Conservation (phyloP, 2,888 invertebrate genomes). For the Lumbricus terrestris region DNA sequence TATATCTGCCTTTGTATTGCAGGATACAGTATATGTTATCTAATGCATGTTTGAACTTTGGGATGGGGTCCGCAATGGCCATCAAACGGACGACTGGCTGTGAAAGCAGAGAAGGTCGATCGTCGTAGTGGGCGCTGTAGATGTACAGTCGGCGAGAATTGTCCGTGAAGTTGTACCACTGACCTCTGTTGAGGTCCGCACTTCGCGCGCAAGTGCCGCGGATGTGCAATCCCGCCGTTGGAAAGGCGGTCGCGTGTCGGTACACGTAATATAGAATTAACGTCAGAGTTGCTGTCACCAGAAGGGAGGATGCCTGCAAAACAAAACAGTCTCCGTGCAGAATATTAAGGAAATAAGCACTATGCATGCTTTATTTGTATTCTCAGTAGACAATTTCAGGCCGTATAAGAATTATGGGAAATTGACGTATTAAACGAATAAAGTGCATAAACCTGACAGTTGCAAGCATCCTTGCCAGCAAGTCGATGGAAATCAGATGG, state of each 20-base stretch:
- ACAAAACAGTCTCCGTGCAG: background rate
- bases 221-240: background rate
- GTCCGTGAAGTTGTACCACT: background rate
- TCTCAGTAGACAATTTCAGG: background rate
- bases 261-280: background rate
- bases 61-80: background rate
- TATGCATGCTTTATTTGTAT: too few relatives aligned
- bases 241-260: background rate
- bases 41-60: background rate
- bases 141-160: background rate
- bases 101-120: background rate
- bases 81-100: slow-evolving; percentile 6
- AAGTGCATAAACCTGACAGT: too few relatives aligned
- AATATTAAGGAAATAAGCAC: background rate
- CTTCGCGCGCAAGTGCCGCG: background rate
- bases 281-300: background rate
- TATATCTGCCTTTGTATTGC: background rate
- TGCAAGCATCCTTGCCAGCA: too few relatives aligned
- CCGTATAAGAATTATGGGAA: too few relatives aligned
- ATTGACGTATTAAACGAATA: too few relatives aligned
- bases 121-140: slow-evolving; percentile 7
- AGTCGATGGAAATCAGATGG: too few relatives aligned
- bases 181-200: background rate
- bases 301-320: background rate
- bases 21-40: background rate